Conservation (phyloP, 1,140 invertebrate genomes). For the Calephelis virginiensis region DNA sequence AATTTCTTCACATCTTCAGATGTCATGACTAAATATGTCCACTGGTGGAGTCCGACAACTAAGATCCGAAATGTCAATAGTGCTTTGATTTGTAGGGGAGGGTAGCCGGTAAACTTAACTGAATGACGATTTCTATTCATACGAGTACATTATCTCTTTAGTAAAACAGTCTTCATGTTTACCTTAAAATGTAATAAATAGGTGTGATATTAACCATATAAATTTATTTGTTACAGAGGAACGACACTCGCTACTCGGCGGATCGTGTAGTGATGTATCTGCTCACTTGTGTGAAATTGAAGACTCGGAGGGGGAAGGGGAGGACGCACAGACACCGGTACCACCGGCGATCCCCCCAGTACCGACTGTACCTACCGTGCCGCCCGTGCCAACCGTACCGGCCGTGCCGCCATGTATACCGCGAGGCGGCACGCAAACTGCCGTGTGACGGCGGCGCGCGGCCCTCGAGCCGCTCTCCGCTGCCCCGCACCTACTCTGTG, state of each 20-base stretch:
- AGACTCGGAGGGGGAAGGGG: constrained; percentile 88
- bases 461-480: constrained; percentile 34
- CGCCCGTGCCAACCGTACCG: constrained; percentile 17
- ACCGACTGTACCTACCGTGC: constrained; percentile 12
- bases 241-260: constrained; percentile 85
- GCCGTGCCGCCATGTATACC: constrained; percentile 26
- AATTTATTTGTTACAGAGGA: constrained; percentile 78
- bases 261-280: constrained; percentile 90
- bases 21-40: too few relatives aligned
- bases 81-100: too few relatives aligned
- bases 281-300: constrained; percentile 95
- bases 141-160: too few relatives aligned
- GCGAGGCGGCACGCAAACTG: constrained; percentile 52
- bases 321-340: background rate
- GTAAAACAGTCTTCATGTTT: too few relatives aligned
- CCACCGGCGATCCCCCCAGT: background rate
- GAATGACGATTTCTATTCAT: too few relatives aligned
- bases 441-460: constrained; percentile 67
- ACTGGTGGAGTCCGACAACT: too few relatives aligned
- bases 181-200: too few relatives aligned
- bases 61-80: too few relatives aligned
- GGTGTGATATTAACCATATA: background rate
- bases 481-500: too few relatives aligned
- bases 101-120: too few relatives aligned
- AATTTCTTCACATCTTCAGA: too few relatives aligned